Evolutionary conservation across 2,113 vertebrate genomes (phyloP), one percentile per base, ranked within the genome.

Genomic region (Sander lucioperca): DNA sequence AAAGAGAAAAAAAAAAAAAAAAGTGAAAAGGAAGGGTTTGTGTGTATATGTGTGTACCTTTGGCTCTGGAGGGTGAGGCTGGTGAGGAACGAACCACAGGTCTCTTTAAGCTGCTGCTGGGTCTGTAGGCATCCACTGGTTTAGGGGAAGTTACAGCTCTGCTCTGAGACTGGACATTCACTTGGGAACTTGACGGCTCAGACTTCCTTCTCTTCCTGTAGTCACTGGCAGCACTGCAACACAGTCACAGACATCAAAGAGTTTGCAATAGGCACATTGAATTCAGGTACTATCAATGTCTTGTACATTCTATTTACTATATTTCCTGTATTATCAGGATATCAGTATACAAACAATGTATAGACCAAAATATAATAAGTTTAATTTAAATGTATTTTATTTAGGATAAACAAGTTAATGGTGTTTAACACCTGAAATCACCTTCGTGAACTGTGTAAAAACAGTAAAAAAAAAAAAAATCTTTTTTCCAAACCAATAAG

Each of bases 171-270:
- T 91, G 91, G 2, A 78, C 79, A 61, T 93, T 94, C 13, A 94
- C 96, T 21, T 96, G 97, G 61, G 95, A 96, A 30, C 96, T 97
- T 0, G 96, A 92, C 5, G 98, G 98, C 90, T 99, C 98, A 0
- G 98, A 99, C 97, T 98, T 99, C 96, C 98, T 95, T 62, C 98
- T 94, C 83, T 99, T 99, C 56, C 97, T 96, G 89, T 97, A 99
- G 95, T 99, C 98, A 15, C 97, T 96, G 16, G 96, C 94, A 45
- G 94, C 94, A 80, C 97, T 97, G 92, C 83, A 89, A 94, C 90
- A 64, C 90, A 95, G 72, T 54, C 54, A 67, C 54, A 67, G 25
- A 77, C 58, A 71, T 81, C 19, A 80, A 43, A 65, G 30, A 64
- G 27, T 53, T 61, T 69, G 45, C 25, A 69, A 50, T 25, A 23